phyloP scores from a whole-genome alignment of 2,113 vertebrate genomes.

The Tachuris rubrigastra region DNA sequence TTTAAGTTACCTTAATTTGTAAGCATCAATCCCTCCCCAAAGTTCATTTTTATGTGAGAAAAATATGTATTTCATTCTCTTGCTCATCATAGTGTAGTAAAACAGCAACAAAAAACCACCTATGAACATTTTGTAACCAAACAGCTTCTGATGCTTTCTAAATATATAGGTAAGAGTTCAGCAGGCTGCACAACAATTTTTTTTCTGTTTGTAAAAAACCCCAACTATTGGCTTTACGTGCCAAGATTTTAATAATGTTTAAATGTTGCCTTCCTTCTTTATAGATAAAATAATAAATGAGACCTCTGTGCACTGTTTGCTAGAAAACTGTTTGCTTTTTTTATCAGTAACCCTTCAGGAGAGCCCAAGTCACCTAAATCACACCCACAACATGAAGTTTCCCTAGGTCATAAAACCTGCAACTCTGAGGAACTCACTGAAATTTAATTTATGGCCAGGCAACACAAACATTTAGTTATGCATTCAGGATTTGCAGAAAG shows the following conservation, averaged over 20 bases:
- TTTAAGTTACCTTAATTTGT: neutral
- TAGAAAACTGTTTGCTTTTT: neutral
- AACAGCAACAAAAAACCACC: neutral
- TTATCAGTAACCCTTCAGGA: neutral
- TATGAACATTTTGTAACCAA: neutral
- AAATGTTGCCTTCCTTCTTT: neutral
- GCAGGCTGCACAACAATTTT: no score
- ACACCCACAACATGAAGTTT: fast-evolving
- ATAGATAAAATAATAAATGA: neutral
- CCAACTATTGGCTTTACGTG: neutral
- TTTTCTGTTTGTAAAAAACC: no score
- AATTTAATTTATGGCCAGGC: neutral
- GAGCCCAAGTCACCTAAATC: neutral
- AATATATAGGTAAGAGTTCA: neutral
- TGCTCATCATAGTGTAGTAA: neutral
- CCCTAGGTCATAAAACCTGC: neutral
- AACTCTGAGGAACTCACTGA: neutral
- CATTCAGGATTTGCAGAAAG: neutral
- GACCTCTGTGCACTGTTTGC: neutral
- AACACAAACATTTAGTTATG: neutral
- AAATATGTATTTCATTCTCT: neutral
- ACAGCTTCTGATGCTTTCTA: neutral
- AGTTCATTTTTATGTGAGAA: neutral
- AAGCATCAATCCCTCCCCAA: neutral
- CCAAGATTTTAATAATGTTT: neutral